These are phyloP conservation scores for Astyanax mexicanus DNA, from an alignment of 2,797 vertebrate genomes.

Conservation along the genomic window DNA sequence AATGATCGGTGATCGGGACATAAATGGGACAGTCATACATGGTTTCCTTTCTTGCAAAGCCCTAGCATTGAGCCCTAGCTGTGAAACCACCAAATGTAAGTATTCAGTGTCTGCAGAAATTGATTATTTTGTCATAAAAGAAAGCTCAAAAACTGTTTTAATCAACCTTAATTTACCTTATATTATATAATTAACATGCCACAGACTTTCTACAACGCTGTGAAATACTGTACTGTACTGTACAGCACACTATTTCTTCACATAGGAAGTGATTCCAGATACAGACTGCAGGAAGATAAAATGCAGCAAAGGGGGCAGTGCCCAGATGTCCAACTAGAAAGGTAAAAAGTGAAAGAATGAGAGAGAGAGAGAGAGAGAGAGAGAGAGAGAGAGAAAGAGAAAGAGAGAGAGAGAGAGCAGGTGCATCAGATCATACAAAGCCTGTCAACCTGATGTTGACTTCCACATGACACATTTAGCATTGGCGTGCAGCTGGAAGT, in stretches of 20 bases:
- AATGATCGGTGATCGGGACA: too few relatives aligned
- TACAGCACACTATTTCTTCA: neutral
- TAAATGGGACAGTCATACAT: too few relatives aligned
- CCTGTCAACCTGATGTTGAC: slow-evolving; percentile 45
- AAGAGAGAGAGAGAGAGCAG: slow-evolving; percentile 46
- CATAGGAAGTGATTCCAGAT: neutral
- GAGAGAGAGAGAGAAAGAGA: slow-evolving; percentile 1
- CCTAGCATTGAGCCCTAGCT: too few relatives aligned
- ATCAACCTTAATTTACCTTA: too few relatives aligned
- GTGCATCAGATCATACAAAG: slow-evolving; percentile 55
- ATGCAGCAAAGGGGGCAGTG: neutral
- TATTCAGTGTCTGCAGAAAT: too few relatives aligned
- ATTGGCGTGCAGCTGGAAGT: slow-evolving; percentile 64
- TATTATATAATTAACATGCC: too few relatives aligned
- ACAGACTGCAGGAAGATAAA: neutral
- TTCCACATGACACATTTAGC: slow-evolving; percentile 61
- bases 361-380: slow-evolving; percentile 9
- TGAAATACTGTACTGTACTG: neutral
- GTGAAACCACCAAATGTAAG: too few relatives aligned
- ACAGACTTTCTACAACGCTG: too few relatives aligned
- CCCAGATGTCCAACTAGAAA: neutral
- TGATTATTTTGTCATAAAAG: too few relatives aligned
- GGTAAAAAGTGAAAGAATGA: neutral
- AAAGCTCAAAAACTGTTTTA: too few relatives aligned
- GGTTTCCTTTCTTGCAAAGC: too few relatives aligned